Percentiles rank a stretch among this genome's conserved stretches.
Evolutionary conservation across 2,888 invertebrate genomes (phyloP).

Genomic region (Lasioglossum marginatum): DNA sequence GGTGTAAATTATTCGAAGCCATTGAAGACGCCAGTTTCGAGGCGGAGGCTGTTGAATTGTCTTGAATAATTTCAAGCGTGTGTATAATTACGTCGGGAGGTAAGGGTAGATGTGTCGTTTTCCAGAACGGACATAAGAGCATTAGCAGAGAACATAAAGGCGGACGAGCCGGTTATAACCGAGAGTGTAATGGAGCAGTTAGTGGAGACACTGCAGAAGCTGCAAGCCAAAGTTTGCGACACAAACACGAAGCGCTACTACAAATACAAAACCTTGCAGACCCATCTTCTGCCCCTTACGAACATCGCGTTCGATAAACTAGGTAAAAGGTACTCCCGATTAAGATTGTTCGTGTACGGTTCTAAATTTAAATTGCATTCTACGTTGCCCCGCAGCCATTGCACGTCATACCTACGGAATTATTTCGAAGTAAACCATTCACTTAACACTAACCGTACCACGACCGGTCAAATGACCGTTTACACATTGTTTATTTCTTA

Average conservation of each 20-base stretch:
- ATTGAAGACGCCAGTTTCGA: background rate
- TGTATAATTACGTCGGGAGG: conserved; percentile 14
- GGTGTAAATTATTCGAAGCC: background rate
- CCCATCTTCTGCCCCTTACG: conserved; percentile 90
- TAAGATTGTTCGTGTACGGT: conserved; percentile 46
- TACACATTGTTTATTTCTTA: too few relatives aligned
- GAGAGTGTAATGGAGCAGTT: conserved; percentile 87
- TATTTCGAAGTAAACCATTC: too few relatives aligned
- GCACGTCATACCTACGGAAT: background rate
- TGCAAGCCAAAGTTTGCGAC: conserved; percentile 88
- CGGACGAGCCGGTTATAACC: conserved; percentile 86
- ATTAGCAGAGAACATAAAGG: conserved; percentile 85
- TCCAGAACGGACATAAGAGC: conserved; percentile 86
- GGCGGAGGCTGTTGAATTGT: background rate
- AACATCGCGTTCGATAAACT: conserved; percentile 90
- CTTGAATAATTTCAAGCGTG: conserved; percentile 7
- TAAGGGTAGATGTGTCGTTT: conserved; percentile 51
- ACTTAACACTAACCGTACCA: too few relatives aligned
- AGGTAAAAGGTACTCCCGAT: conserved; percentile 86
- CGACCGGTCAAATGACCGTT: too few relatives aligned
- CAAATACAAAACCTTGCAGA: conserved; percentile 88
- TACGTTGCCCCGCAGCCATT: background rate
- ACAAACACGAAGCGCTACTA: conserved; percentile 88
- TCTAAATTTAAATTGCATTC: conserved; percentile 25
- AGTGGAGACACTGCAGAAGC: conserved; percentile 87